Conservation (phyloP, 2,797 vertebrate species). For the Acrossocheilus wenchowensis region DNA sequence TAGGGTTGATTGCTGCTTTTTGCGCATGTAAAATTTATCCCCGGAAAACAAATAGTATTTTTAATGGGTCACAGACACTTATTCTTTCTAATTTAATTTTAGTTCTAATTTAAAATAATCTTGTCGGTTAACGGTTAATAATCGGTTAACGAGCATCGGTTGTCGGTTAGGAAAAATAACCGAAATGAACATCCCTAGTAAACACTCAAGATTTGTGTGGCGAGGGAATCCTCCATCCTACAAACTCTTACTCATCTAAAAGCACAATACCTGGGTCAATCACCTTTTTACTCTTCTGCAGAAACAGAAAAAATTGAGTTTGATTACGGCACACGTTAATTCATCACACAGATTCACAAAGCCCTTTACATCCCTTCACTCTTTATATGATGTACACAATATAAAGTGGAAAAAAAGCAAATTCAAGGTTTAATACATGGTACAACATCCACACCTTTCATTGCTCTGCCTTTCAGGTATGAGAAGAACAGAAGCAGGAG, state of each 20-base stretch:
- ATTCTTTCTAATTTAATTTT: too few species aligned
- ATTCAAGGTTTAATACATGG: not conserved
- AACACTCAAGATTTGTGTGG: constrained; percentile 28
- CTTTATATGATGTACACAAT: not conserved
- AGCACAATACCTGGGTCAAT: not conserved
- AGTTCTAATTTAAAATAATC: too few species aligned
- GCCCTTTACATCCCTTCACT: not conserved
- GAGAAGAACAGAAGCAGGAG: not conserved
- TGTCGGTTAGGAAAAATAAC: too few species aligned
- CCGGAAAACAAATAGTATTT: too few species aligned
- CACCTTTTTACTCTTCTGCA: constrained; percentile 3
- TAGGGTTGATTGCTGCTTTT: too few species aligned
- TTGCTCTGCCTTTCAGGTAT: not conserved
- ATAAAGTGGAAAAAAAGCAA: not conserved
- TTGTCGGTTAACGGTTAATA: too few species aligned
- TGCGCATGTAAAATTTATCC: too few species aligned
- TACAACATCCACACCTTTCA: not conserved
- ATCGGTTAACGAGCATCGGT: too few species aligned
- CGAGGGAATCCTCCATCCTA: constrained; percentile 38
- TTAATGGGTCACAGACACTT: too few species aligned
- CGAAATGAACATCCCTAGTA: not conserved
- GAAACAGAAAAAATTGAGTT: not conserved
- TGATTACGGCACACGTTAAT: not conserved
- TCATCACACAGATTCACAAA: not conserved
- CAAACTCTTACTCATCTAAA: not conserved